Evolutionary conservation across 2,113 vertebrate species (phyloP).

Genomic region (Rhagologus leucostigma): DNA sequence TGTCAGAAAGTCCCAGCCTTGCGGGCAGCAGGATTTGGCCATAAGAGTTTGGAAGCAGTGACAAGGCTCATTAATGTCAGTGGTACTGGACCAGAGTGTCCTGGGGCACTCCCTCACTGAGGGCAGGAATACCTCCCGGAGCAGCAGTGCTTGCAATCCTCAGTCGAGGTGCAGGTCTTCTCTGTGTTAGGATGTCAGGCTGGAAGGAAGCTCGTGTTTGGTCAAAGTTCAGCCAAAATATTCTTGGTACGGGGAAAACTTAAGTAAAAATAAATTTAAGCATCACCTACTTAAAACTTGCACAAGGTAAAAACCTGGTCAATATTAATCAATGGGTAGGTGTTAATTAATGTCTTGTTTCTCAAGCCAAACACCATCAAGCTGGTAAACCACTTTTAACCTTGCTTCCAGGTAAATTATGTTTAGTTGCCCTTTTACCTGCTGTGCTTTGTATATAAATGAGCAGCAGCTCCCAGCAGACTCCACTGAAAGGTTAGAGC

Average conservation of each 20-base stretch:
- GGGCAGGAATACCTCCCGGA: neutral
- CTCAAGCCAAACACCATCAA: constrained; percentile 16
- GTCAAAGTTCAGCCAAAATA: neutral
- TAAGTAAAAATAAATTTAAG: neutral
- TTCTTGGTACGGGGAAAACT: neutral
- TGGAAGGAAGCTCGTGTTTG: neutral
- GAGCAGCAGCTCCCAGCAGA: constrained; percentile 55
- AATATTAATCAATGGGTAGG: constrained; percentile 36
- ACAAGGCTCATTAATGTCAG: neutral
- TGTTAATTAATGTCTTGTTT: constrained; percentile 61
- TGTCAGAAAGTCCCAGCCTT: neutral
- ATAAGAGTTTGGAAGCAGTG: neutral
- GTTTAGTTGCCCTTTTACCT: constrained; percentile 54
- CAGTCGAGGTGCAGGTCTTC: neutral
- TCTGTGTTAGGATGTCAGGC: neutral
- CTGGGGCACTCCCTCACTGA: neutral
- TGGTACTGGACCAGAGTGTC: neutral
- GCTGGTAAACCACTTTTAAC: constrained; percentile 49
- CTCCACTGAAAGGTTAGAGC: constrained; percentile 65
- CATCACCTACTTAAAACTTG: neutral
- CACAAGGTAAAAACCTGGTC: neutral
- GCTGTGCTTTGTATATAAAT: constrained; percentile 1
- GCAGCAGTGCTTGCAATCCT: neutral
- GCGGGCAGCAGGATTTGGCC: neutral
- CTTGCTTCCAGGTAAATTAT: constrained; percentile 38